Evolutionary conservation across 2,888 invertebrate species (phyloP), one percentile per base, ranked within the genome.

Genomic region (Ischnura elegans): DNA sequence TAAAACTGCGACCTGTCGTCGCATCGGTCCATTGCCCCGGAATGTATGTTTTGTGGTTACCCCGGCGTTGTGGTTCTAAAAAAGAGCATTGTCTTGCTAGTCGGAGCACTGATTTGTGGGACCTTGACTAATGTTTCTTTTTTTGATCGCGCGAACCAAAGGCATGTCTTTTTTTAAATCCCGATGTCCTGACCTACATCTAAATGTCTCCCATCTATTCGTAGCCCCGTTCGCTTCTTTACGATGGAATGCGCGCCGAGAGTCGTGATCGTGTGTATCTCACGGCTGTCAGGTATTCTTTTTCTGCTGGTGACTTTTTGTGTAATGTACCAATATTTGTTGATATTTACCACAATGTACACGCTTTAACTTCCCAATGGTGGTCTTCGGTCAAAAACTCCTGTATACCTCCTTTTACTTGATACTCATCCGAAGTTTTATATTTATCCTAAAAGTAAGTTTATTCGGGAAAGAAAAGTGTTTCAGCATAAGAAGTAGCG

Each of bases 51-150:
- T 76, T 76, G 76, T n/a, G 6, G 66, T 8, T n/a, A 66, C 66
- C 66, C n/a, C 0, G 76, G 61, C 8, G 36, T 76, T 29, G 5
- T 76, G 16, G 8, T 76, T 10, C 29, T 8, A 25, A 25, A 25
- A 21, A 16, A 36, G 36, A 36, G 76, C 36, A 36, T 36, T 10
- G 76, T 36, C 36, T 36, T 76, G 76, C 36, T n/a, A 8, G 36
- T 5, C 76, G 61, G 76, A 36, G 16, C 36, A 76, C 25, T 76
- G 76, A 76, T 76, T 76, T 76, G 76, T 76, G 76, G 76, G 76
- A 36, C 76, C 76, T 36, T 76, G 36, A n/a, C 76, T 10, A n/a
- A 76, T 36, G 36, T 76, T 76, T 76, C 13, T 36, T 29, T 76
- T 6, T 3, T 16, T 3, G 36, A 76, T 29, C 29, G 76, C n/a